These are phyloP conservation scores for Pseudoatta argentina DNA, from an alignment of 1,140 invertebrate genomes.

Conservation along the genomic window DNA sequence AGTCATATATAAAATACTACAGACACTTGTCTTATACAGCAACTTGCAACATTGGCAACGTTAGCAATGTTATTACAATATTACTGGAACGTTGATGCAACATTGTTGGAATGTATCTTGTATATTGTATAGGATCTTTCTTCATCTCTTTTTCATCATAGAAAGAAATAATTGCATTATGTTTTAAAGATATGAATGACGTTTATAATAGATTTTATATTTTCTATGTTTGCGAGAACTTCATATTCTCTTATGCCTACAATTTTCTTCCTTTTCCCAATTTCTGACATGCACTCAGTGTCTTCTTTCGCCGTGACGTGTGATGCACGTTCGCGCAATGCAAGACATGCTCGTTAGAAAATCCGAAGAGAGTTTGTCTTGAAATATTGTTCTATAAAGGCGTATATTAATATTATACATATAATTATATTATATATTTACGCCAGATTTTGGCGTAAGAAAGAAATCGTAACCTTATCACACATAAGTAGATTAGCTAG, in stretches of 20 bases:
- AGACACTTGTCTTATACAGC: not conserved
- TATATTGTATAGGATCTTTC: not conserved
- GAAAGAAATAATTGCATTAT: not conserved
- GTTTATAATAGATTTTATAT: not conserved
- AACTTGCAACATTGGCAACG: too few relatives aligned
- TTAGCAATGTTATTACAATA: too few relatives aligned
- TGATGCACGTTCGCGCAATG: conserved; percentile 43
- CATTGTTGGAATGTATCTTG: not conserved
- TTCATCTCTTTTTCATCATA: not conserved
- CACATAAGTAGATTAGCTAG: conserved; percentile 83
- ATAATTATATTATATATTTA: conserved; percentile 68
- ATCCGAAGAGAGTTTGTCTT: conserved; percentile 33
- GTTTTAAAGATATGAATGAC: not conserved
- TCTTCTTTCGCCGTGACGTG: conserved; percentile 46
- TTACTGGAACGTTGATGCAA: too few relatives aligned
- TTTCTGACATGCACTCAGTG: conserved; percentile 11
- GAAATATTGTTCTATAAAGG: conserved; percentile 62
- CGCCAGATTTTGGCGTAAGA: conserved; percentile 38
- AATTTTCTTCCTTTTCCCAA: conserved; percentile 48
- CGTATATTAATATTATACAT: conserved; percentile 67
- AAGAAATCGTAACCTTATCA: conserved; percentile 73
- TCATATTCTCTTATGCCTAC: not conserved
- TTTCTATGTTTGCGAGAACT: conserved; percentile 9
- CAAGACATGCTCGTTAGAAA: conserved; percentile 9
- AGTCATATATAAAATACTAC: not conserved